Base-by-base conservation (phyloP, 2,113 vertebrate species). In the Rutilus rutilus region DNA sequence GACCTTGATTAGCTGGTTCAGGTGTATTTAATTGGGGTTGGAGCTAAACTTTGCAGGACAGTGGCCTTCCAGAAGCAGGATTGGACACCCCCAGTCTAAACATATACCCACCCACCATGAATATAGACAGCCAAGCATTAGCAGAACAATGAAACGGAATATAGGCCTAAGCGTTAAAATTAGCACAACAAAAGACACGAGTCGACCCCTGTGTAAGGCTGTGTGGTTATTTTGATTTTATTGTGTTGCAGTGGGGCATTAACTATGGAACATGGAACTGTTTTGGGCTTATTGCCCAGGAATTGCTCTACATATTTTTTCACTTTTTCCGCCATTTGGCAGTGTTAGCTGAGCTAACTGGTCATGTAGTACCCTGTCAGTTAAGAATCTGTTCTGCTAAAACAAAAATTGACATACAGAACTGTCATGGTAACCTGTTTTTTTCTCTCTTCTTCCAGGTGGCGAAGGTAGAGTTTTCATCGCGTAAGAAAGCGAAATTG, bases 391-490 rank as follows among this genome's bases (percentile, higher is more conserved):
- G 17, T 23, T 8, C 8, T 23, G 67, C 17, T 54, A 54, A 54
- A 57, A 21, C 52, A 57, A 42, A 42, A 42, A 42, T 10, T 0
- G 57, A 9, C 19, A 23, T 60, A 21, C 57, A 23, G 21, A n/a
- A 0, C 3, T 60, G 21, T 2, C 4, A 17, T 52, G 50, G 17
- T 27, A 25, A 30, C 45, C n/a, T 17, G 73, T 64, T 33, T 64
- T 33, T 64, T 19, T 83, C 54, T 84, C 81, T 73, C 45, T 75
- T 25, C 50, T 21, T 65, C 11, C 94, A 99, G 98, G 98, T 99
- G 94, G 98, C 97, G 90, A 99, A 99, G 95, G 97, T 99, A 95
- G 98, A 99, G 91, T 99, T 99, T 81, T 92, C 98, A 2, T 83
- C 79, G 93, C 96, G 95, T 92, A 97, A 97, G 94, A 98, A 93